phyloP scores from a whole-genome alignment of 2,888 invertebrate species.

The Plagodis pulveraria region DNA sequence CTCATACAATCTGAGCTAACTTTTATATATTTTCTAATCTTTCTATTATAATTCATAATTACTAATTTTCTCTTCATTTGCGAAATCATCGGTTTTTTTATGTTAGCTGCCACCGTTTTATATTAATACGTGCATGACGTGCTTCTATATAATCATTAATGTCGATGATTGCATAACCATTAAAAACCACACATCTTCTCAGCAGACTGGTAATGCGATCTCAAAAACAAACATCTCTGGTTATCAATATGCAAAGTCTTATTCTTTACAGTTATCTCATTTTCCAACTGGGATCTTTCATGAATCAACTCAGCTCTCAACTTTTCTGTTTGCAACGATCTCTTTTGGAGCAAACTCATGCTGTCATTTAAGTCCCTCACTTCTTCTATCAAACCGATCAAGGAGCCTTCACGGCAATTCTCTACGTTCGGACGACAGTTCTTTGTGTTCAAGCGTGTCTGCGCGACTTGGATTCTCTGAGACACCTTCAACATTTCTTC shows the following conservation, averaged over 20 bases:
- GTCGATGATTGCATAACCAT: conserved; percentile 4
- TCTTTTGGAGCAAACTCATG: conserved; percentile 68
- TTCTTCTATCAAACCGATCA: conserved; percentile 72
- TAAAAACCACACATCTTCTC: conserved; percentile 77
- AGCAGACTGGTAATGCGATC: conserved; percentile 75
- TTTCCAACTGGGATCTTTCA: conserved; percentile 69
- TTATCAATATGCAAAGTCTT: conserved; percentile 73
- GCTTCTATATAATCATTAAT: no score
- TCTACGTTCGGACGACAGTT: conserved; percentile 71
- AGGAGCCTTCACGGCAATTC: conserved; percentile 76
- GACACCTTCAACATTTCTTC: conserved; percentile 74
- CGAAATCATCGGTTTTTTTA: no score
- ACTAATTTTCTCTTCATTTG: no score
- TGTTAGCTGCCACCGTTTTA: no score
- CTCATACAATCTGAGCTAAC: no score
- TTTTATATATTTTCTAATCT: no score
- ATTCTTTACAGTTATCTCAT: conserved; percentile 76
- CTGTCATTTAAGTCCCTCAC: conserved; percentile 73
- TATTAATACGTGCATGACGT: no score
- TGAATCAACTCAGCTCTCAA: conserved; percentile 71
- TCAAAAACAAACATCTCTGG: conserved; percentile 68
- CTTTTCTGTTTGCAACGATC: conserved; percentile 71
- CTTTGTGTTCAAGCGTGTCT: conserved; percentile 74
- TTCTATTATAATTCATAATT: no score
- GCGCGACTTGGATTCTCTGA: conserved; percentile 75